Evolutionary conservation across 1,140 invertebrate genomes (phyloP).

Genomic region (Polypedilum pembai): DNA sequence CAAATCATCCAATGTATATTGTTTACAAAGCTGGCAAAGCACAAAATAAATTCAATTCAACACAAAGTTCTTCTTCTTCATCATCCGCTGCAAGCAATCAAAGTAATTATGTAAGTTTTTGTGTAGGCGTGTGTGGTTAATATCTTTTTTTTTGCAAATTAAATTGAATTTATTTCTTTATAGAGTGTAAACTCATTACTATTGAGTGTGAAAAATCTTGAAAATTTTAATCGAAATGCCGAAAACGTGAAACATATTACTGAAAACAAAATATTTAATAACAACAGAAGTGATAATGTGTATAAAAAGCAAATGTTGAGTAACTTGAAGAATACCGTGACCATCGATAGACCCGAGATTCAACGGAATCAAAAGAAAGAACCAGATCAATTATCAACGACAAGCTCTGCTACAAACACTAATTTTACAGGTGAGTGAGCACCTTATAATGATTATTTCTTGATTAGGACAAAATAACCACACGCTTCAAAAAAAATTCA

Average conservation of each 20-base stretch:
- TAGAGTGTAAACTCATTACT: background rate
- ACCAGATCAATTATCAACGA: background rate
- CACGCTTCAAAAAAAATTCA: background rate
- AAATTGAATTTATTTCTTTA: background rate
- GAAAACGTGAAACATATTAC: background rate
- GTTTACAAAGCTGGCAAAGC: background rate
- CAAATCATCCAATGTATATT: background rate
- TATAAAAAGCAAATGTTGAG: slow-evolving; percentile 1
- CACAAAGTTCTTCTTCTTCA: slow-evolving; percentile 3
- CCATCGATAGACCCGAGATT: background rate
- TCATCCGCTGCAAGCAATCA: background rate
- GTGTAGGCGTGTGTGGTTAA: no score
- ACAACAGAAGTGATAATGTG: background rate
- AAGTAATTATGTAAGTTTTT: slow-evolving; percentile 8
- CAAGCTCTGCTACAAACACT: background rate
- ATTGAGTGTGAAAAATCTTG: slow-evolving; percentile 1
- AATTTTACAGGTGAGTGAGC: slow-evolving; percentile 10
- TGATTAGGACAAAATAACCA: no score
- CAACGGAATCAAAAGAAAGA: background rate
- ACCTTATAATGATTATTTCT: background rate
- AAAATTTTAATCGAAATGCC: slow-evolving; percentile 1
- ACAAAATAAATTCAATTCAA: background rate
- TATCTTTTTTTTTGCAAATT: no score
- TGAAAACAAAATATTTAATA: background rate
- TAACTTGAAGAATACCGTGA: background rate